phyloP scores from a whole-genome alignment of 2,113 vertebrate species.

The Zapus hudsonius region DNA sequence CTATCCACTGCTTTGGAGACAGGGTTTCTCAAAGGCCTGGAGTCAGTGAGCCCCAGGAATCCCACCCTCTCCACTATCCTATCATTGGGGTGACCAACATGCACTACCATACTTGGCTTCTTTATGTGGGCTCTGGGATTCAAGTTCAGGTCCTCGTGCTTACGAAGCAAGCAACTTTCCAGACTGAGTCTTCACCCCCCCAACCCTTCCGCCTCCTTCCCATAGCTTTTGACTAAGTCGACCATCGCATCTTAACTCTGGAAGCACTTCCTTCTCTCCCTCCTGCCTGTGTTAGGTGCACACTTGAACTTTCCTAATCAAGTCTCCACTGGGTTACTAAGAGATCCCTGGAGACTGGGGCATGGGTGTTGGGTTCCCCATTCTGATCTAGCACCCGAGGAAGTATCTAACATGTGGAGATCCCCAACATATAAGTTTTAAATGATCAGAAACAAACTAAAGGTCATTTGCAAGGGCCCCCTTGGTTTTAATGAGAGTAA shows the following conservation, averaged over 20 bases:
- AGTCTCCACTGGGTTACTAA: background rate
- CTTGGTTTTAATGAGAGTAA: background rate
- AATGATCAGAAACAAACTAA: conserved; percentile 44
- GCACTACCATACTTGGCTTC: too few relatives aligned
- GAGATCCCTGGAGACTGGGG: background rate
- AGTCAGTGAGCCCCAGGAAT: too few relatives aligned
- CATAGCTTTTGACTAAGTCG: background rate
- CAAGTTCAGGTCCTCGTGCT: too few relatives aligned
- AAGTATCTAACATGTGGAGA: background rate
- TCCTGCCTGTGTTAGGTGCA: background rate
- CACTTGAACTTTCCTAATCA: conserved; percentile 17
- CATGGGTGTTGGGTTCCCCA: background rate
- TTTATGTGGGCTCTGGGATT: too few relatives aligned
- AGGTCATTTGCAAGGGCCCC: background rate
- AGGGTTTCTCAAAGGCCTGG: too few relatives aligned
- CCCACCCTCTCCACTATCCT: too few relatives aligned
- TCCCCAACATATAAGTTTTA: background rate
- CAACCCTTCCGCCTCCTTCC: too few relatives aligned
- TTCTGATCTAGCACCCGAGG: background rate
- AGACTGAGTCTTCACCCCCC: too few relatives aligned
- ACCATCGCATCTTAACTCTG: background rate
- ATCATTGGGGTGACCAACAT: too few relatives aligned
- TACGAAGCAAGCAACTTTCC: too few relatives aligned
- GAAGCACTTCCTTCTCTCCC: background rate
- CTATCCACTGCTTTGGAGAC: too few relatives aligned